phyloP scores from a whole-genome alignment of 2,888 invertebrate species.

The Synanthedon myopaeformis region DNA sequence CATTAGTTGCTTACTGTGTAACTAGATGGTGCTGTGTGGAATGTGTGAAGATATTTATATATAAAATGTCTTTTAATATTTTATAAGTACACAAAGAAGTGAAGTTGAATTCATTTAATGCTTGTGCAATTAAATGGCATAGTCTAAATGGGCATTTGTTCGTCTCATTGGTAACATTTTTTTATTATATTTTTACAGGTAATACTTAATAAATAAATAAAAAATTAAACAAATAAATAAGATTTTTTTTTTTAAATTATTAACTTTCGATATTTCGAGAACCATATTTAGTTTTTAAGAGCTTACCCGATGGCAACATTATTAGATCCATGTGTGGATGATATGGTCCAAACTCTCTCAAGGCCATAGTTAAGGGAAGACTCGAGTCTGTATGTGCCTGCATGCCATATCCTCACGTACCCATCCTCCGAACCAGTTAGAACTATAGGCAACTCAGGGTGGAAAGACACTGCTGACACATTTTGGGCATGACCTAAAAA shows the following conservation, averaged over 20 bases:
- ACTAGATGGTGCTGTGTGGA: too few relatives aligned
- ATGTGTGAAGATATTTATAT: too few relatives aligned
- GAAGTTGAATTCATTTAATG: too few relatives aligned
- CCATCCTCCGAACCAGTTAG: constrained; percentile 98
- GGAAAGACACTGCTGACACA: constrained; percentile 95
- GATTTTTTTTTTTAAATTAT: neutral
- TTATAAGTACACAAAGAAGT: too few relatives aligned
- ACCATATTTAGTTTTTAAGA: neutral
- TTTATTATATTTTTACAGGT: too few relatives aligned
- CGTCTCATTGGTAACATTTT: too few relatives aligned
- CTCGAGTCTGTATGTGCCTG: constrained; percentile 97
- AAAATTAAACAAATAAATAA: neutral
- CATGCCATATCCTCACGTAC: constrained; percentile 98
- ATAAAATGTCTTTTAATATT: too few relatives aligned
- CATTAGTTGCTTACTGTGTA: too few relatives aligned
- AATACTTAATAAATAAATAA: neutral
- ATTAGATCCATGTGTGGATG: constrained; percentile 92
- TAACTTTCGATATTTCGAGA: neutral
- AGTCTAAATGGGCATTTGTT: too few relatives aligned
- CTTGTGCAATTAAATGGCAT: too few relatives aligned
- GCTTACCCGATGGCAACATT: constrained; percentile 91
- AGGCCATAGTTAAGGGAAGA: constrained; percentile 97
- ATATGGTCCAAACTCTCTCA: constrained; percentile 97
- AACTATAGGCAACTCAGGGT: constrained; percentile 97
- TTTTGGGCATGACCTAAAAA: constrained; percentile 90